phyloP scores from a whole-genome alignment of 2,888 invertebrate species.

The Agrotis clavis region DNA sequence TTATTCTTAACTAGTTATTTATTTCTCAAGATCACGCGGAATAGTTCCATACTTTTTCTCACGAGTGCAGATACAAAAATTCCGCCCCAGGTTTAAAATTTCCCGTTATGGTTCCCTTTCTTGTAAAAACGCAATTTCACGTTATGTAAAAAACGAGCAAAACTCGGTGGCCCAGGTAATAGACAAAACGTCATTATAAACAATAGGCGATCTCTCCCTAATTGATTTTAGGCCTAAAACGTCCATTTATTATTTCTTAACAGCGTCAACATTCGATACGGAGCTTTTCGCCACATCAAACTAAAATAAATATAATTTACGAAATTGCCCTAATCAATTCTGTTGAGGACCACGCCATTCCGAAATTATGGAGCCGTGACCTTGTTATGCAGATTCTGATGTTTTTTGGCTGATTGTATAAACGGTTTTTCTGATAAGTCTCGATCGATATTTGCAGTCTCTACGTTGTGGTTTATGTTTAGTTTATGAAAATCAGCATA shows the following conservation, averaged over 20 bases:
- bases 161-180: too few species aligned
- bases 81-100: too few species aligned
- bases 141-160: too few species aligned
- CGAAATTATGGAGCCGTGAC: conserved; percentile 72
- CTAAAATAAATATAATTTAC: conserved; percentile 76
- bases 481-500: conserved; percentile 2
- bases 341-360: conserved; percentile 80
- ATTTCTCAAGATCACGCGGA: too few species aligned
- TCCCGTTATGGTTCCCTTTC: too few species aligned
- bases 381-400: conserved; percentile 65
- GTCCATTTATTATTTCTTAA: conserved; percentile 18
- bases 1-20: too few species aligned
- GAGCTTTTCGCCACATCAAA: conserved; percentile 61
- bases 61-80: too few species aligned
- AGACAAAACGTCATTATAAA: not conserved
- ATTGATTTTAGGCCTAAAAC: conserved; percentile 13
- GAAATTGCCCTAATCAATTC: conserved; percentile 81
- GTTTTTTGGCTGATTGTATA: conserved; percentile 18
- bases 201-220: conserved; percentile 1
- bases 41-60: too few species aligned
- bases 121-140: too few species aligned
- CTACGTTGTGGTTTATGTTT: not conserved
- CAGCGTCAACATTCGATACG: conserved; percentile 40
- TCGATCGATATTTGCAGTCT: conserved; percentile 14
- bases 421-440: conserved; percentile 18